Evolutionary conservation across 2,113 vertebrate genomes (phyloP).

Genomic region (Pycnonotus jocosus): DNA sequence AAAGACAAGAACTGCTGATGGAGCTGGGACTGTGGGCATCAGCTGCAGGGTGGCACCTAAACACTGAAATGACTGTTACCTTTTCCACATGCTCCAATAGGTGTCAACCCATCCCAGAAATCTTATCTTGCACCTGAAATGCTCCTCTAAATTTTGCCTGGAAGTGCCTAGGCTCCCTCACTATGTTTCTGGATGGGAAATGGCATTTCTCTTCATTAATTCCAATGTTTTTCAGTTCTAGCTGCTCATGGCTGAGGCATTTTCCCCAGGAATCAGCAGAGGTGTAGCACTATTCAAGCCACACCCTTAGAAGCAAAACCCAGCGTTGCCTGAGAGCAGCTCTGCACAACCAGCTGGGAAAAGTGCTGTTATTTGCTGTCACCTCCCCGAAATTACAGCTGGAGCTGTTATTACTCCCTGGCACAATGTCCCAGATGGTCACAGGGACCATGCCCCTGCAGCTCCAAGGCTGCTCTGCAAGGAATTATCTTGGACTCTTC

Average conservation of each 20-base stretch:
- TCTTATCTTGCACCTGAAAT: not conserved
- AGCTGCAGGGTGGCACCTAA: not conserved
- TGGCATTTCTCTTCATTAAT: not conserved
- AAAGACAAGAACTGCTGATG: not conserved
- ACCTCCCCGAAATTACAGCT: not conserved
- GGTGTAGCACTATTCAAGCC: not conserved
- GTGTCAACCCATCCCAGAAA: not conserved
- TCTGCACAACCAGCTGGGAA: not conserved
- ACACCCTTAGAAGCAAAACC: not conserved
- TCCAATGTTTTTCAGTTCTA: not conserved
- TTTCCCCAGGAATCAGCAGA: not conserved
- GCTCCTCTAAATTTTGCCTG: not conserved
- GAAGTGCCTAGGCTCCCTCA: not conserved
- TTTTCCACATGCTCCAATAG: fast-evolving
- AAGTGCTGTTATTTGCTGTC: not conserved
- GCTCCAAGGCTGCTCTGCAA: not conserved
- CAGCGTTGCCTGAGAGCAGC: not conserved
- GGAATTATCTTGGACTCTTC: not conserved
- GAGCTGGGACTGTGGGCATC: not conserved
- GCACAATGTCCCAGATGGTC: not conserved
- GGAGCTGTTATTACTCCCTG: not conserved
- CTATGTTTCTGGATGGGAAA: not conserved
- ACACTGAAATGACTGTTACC: not conserved
- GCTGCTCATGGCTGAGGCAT: not conserved
- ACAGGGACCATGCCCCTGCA: not conserved